Percentiles rank a stretch among this genome's conserved stretches.
Conservation (phyloP, 2,888 invertebrate species). For the Clostera curtula region DNA sequence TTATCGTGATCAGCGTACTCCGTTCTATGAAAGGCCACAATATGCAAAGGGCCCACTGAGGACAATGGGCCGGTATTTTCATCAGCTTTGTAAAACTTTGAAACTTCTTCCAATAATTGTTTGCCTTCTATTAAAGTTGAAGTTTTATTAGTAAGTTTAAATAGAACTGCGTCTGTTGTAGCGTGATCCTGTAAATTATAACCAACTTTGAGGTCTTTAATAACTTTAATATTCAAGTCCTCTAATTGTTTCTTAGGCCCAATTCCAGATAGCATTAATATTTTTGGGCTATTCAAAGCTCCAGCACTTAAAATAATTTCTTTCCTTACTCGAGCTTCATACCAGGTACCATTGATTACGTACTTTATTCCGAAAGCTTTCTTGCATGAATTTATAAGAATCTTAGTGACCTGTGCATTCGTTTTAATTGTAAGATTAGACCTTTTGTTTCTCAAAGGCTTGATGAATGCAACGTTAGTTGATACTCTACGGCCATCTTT, state of each 20-base stretch:
- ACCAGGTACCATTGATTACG: conserved; percentile 27
- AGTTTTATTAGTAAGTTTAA: conserved; percentile 67
- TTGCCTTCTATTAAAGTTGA: conserved; percentile 51
- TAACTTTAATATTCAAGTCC: conserved; percentile 59
- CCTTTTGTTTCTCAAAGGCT: conserved; percentile 71
- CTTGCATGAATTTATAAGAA: conserved; percentile 64
- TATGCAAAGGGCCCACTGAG: conserved; percentile 70
- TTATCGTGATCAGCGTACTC: conserved; percentile 61
- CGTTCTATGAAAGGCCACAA: conserved; percentile 75
- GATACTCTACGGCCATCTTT: conserved; percentile 74
- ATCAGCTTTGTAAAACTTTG: conserved; percentile 43
- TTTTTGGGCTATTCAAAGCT: conserved; percentile 74
- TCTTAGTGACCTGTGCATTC: conserved; percentile 66
- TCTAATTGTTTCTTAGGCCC: conserved; percentile 71
- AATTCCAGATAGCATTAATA: conserved; percentile 78
- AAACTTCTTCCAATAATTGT: conserved; percentile 44
- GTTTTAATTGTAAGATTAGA: conserved; percentile 65
- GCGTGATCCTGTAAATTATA: conserved; percentile 84
- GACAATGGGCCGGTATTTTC: conserved; percentile 56
- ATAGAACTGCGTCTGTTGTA: conserved; percentile 66
- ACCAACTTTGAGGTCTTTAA: conserved; percentile 80
- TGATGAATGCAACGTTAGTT: conserved; percentile 77
- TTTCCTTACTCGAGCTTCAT: conserved; percentile 53
- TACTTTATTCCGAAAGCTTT: conserved; percentile 46
- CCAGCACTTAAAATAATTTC: conserved; percentile 78